Evolutionary conservation across 92 coral and sea anemone species (phyloP).

Genomic region (Phenganax subtilis): DNA sequence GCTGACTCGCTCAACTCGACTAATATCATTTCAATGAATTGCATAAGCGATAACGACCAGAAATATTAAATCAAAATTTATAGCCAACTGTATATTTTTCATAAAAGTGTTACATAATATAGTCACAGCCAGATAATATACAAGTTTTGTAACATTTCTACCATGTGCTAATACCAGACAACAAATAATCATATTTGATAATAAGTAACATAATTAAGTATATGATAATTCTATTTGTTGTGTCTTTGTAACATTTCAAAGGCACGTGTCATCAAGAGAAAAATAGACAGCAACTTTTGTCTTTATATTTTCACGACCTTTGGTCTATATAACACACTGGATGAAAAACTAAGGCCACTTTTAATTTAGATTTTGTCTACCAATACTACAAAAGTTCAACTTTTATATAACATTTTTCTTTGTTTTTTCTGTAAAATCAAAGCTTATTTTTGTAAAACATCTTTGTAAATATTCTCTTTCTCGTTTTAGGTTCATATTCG

Average conservation of each 20-base stretch:
- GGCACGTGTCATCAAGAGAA: constrained; percentile 1
- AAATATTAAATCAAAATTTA: neutral
- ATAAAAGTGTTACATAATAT: no score
- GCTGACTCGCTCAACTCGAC: neutral
- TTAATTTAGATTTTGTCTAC: no score
- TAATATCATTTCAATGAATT: neutral
- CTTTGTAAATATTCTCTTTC: neutral
- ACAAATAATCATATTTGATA: neutral
- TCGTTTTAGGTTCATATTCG: constrained; percentile 73
- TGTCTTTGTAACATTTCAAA: neutral
- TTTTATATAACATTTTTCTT: no score
- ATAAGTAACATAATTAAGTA: neutral
- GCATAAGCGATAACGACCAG: neutral
- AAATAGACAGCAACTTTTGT: no score
- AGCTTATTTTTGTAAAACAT: neutral
- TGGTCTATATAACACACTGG: no score
- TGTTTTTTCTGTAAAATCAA: neutral
- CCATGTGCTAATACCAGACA: neutral
- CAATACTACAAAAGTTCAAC: no score
- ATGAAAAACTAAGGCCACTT: no score
- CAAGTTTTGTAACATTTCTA: no score
- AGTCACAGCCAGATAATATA: no score
- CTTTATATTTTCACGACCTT: no score
- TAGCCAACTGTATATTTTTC: neutral
- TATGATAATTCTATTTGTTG: neutral